Conservation (phyloP, 2,888 invertebrate genomes). For the Eristalinus aeneus region DNA sequence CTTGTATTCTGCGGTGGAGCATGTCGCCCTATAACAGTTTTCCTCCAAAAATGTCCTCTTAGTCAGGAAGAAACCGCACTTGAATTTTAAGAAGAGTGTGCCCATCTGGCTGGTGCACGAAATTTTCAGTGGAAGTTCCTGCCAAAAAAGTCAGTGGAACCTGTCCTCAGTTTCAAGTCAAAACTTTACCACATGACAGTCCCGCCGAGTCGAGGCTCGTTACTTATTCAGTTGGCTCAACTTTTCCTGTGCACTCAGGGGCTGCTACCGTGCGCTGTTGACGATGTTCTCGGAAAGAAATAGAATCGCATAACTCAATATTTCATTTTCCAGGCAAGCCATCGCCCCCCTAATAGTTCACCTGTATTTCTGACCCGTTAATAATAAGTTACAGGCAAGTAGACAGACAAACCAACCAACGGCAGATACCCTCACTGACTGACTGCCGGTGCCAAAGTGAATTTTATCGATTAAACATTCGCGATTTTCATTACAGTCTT, state of each 20-base stretch:
- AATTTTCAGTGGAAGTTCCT: neutral
- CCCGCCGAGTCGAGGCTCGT: neutral
- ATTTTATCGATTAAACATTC: conserved; percentile 71
- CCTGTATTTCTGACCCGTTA: conserved; percentile 67
- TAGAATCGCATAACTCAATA: conserved; percentile 57
- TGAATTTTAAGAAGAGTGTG: too few relatives aligned
- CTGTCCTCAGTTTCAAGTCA: neutral
- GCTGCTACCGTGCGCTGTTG: neutral
- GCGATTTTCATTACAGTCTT: conserved; percentile 69
- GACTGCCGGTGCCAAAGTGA: conserved; percentile 57
- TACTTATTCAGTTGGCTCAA: neutral
- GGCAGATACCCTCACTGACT: neutral
- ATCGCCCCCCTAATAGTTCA: conserved; percentile 22
- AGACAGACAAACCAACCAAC: conserved; percentile 15
- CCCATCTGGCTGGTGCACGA: neutral
- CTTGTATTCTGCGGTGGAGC: too few relatives aligned
- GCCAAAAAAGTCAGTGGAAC: neutral
- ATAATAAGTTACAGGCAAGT: conserved; percentile 51
- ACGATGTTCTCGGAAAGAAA: neutral
- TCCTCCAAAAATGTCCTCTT: too few relatives aligned
- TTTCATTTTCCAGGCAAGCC: conserved; percentile 24
- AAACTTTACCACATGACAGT: neutral
- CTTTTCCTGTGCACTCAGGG: neutral
- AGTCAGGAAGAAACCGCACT: neutral
- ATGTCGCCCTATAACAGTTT: too few relatives aligned